phyloP scores from a whole-genome alignment of 2,888 invertebrate species.

The Drosophila suboccidentalis region DNA sequence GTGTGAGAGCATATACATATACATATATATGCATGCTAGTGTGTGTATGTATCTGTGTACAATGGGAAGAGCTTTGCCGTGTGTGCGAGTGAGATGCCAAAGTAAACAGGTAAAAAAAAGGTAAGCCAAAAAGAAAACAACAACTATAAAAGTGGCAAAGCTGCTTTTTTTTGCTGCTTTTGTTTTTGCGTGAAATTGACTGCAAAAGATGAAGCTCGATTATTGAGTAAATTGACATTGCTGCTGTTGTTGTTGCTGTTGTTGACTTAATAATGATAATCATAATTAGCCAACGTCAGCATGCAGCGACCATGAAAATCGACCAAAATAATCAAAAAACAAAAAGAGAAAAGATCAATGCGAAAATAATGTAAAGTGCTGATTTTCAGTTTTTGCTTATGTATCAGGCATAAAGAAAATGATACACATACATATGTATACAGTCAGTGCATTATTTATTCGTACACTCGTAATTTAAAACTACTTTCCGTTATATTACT shows the following conservation, averaged over 20 bases:
- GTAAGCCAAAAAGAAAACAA: slow-evolving; percentile 64
- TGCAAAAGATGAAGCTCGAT: slow-evolving; percentile 36
- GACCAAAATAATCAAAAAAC: slow-evolving; percentile 17
- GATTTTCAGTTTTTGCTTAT: slow-evolving; percentile 30
- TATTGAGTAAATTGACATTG: slow-evolving; percentile 63
- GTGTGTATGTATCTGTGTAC: slow-evolving; percentile 24
- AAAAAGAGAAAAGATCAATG: slow-evolving; percentile 50
- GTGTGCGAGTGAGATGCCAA: slow-evolving; percentile 60
- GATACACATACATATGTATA: background rate
- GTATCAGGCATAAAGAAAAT: background rate
- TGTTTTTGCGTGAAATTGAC: slow-evolving; percentile 69
- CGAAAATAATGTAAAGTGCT: slow-evolving; percentile 40
- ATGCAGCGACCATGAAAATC: slow-evolving; percentile 69
- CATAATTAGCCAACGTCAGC: slow-evolving; percentile 69
- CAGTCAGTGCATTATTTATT: background rate
- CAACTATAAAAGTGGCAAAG: slow-evolving; percentile 48
- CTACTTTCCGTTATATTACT: no score
- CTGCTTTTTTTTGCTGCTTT: slow-evolving; percentile 65
- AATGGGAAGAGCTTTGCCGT: slow-evolving; percentile 43
- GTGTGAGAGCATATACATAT: slow-evolving; percentile 7
- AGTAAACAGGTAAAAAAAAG: slow-evolving; percentile 66
- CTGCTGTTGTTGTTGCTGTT: slow-evolving; percentile 26
- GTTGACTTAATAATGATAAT: slow-evolving; percentile 47
- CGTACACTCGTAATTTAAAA: background rate
- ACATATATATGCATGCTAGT: slow-evolving; percentile 6